phyloP scores from a whole-genome alignment of 1,140 invertebrate species.

The Acromyrmex echinatior region DNA sequence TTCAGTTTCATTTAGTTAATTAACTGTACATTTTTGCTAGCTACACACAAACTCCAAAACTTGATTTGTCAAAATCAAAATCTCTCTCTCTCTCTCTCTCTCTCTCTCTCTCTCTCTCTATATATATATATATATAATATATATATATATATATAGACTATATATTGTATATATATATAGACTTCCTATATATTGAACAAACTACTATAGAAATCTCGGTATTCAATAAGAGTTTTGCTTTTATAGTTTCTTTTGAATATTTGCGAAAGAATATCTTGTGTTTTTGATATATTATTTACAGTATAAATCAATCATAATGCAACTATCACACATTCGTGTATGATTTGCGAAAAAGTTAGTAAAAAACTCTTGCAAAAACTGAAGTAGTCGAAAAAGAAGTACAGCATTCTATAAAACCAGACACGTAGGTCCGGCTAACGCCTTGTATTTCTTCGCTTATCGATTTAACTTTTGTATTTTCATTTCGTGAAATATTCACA shows the following conservation, averaged over 20 bases:
- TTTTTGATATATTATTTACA: not conserved
- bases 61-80: not conserved
- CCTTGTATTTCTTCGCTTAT: slow-evolving; percentile 10
- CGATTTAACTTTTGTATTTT: slow-evolving; percentile 69
- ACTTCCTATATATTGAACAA: slow-evolving; percentile 4
- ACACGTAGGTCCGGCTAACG: slow-evolving; percentile 2
- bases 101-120: not conserved
- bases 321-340: not conserved
- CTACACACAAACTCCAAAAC: not conserved
- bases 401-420: slow-evolving; percentile 36
- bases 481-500: slow-evolving; percentile 48
- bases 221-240: not conserved
- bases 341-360: not conserved
- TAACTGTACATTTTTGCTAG: not conserved
- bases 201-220: not conserved
- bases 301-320: slow-evolving; percentile 17
- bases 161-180: too few relatives aligned
- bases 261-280: not conserved
- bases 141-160: too few relatives aligned
- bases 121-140: too few relatives aligned
- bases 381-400: slow-evolving; percentile 39
- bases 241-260: not conserved
- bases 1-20: not conserved
- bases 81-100: too few relatives aligned
- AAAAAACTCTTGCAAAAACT: slow-evolving; percentile 1